Evolutionary conservation across 2,888 invertebrate genomes (phyloP), one percentile per base, ranked within the genome.

Genomic region (Dryadula phaetusa): DNA sequence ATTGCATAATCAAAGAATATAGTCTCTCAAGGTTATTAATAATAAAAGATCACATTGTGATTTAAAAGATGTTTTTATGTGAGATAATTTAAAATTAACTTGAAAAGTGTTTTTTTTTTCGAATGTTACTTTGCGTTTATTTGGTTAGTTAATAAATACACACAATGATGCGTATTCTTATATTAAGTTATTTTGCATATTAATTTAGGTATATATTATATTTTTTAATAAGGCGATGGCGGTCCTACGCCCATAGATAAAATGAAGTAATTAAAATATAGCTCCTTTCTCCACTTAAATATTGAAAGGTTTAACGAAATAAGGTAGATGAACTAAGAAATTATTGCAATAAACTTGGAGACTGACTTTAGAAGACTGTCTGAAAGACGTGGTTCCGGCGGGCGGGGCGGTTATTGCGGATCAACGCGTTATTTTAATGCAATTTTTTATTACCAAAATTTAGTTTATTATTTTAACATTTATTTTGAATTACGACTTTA

Each of bases 311-410:
- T 80, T 76, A 79, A 78, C 79, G 77, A 82, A 78, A 77, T 77
- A 79, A 74, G 79, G 81, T 82, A 82, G 82, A 79, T 84, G 85
- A 83, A 80, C 82, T 85, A 85, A 81, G 80, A 80, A 87, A 87
- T 86, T 88, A 90, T 90, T 89, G 90, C 92, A 92, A 92, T 90
- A 91, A 88, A 87, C 84, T 91, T 90, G 90, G 82, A 92, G 92
- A 90, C 92, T 92, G 92, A 92, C 90, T 90, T 90, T 78, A 90
- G 88, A 92, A 92, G 92, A 92, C 92, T 92, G 91, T 92, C 91
- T 90, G 87, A 84, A 88, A 87, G 86, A 85, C 76, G 83, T 79
- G 79, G 82, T 77, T 75, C 77, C 80, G 75, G 76, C 73, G 71
- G 74, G 74, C 68, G 69, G 70, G 71, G 71, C 68, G 68, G 71